Conservation (phyloP, 2,888 invertebrate genomes). For the Lepidocyrtoides sp. region DNA sequence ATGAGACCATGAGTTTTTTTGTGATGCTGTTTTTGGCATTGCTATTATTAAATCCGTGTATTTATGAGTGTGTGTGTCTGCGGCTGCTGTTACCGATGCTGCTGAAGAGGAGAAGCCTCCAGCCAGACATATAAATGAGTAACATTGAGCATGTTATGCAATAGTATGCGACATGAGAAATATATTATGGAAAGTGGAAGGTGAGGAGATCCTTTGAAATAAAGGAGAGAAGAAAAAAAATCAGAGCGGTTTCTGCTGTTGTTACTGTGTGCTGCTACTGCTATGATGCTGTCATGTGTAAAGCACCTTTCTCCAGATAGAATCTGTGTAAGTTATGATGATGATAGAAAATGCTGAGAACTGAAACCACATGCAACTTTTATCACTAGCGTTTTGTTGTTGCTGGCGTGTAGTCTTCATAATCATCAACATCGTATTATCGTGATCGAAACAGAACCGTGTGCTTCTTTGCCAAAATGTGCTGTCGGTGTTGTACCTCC, state of each 20-base stretch:
- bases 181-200: slow-evolving; percentile 49
- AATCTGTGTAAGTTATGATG: slow-evolving; percentile 12
- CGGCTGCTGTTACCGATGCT: not conserved
- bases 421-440: slow-evolving; percentile 6
- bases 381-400: not conserved
- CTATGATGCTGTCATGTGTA: too few relatives aligned
- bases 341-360: slow-evolving; percentile 20
- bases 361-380: slow-evolving; percentile 29
- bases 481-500: slow-evolving; percentile 77
- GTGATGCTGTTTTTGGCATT: slow-evolving; percentile 36
- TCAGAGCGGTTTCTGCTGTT: not conserved
- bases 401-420: slow-evolving; percentile 1
- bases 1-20: slow-evolving; percentile 33
- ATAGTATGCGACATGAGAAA: slow-evolving; percentile 45
- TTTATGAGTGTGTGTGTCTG: slow-evolving; percentile 6
- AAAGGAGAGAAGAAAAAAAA: not conserved
- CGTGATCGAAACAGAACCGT: not conserved
- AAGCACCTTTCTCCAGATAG: not conserved
- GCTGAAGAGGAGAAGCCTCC: too few relatives aligned
- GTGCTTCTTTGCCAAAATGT: slow-evolving; percentile 70
- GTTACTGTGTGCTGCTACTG: not conserved
- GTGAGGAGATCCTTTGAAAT: slow-evolving; percentile 33
- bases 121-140: not conserved
- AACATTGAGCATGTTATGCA: slow-evolving; percentile 36
- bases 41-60: slow-evolving; percentile 30